phyloP scores from a whole-genome alignment of 2,797 vertebrate species.

The Cirrhinus mrigala region DNA sequence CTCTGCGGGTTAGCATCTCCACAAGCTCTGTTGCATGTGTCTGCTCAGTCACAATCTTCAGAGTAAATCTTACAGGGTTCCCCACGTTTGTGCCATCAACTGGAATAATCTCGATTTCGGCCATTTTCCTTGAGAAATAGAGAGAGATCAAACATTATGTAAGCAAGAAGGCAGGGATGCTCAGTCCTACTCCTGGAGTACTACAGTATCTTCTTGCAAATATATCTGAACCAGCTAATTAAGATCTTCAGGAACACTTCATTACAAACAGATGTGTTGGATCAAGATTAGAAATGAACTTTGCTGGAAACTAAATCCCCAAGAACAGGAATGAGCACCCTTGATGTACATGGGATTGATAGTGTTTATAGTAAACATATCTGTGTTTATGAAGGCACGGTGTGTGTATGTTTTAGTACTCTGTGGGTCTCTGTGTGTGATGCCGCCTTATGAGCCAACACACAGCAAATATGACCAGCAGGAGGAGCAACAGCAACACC shows the following conservation, averaged over 20 bases:
- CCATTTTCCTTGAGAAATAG: constrained; percentile 41
- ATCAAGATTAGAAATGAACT: not conserved
- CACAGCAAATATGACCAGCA: constrained; percentile 45
- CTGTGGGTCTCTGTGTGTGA: not conserved
- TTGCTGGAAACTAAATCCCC: not conserved
- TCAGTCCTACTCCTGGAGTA: not conserved
- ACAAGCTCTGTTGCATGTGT: constrained; percentile 59
- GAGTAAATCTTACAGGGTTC: constrained; percentile 43
- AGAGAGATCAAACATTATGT: not conserved
- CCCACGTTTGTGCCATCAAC: not conserved
- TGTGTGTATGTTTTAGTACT: constrained; percentile 31
- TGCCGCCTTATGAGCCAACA: constrained; percentile 48
- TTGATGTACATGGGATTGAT: not conserved
- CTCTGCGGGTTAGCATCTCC: constrained; percentile 42
- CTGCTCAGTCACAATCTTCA: constrained; percentile 60
- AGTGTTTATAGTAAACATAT: not conserved
- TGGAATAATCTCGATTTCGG: constrained; percentile 58
- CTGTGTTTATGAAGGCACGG: not conserved
- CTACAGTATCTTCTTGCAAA: too few species aligned
- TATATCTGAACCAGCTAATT: not conserved
- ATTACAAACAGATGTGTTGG: not conserved
- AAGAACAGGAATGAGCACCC: too few species aligned
- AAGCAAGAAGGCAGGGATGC: not conserved
- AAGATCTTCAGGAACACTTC: not conserved
- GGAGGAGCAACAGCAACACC: constrained; percentile 53